Percentiles rank a stretch among this genome's conserved stretches.
Conservation (phyloP, 2,888 invertebrate species). For the Habrosyne pyritoides region DNA sequence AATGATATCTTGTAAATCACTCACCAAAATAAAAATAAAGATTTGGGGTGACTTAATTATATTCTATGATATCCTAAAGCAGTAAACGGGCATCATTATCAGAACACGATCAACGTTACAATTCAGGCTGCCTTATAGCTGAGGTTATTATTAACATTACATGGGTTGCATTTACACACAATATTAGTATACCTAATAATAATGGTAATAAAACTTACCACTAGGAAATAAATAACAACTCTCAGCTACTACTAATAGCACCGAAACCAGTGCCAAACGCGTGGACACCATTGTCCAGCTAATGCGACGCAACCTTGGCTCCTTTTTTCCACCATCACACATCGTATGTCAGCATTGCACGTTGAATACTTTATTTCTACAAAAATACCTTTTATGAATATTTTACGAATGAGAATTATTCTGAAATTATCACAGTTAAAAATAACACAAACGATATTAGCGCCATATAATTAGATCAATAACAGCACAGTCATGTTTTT, state of each 20-base stretch:
- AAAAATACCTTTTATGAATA: neutral
- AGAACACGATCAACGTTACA: no score
- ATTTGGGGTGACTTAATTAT: no score
- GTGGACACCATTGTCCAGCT: conserved; percentile 60
- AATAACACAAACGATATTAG: neutral
- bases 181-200: no score
- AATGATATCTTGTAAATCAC: no score
- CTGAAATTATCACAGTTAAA: neutral
- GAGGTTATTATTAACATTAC: no score
- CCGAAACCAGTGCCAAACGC: conserved; percentile 43
- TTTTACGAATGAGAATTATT: neutral
- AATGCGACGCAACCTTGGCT: conserved; percentile 35
- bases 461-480: conserved; percentile 19
- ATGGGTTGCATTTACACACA: no score
- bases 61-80: no score
- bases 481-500: conserved; percentile 12
- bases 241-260: conserved; percentile 52
- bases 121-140: no score
- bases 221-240: conserved; percentile 82
- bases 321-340: conserved; percentile 58
- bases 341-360: conserved; percentile 44
- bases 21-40: no score
- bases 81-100: no score
- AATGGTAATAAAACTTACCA: conserved; percentile 58
- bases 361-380: conserved; percentile 12